Evolutionary conservation across 2,797 vertebrate genomes (phyloP), one percentile per base, ranked within the genome.

Genomic region (Danio kyathit): DNA sequence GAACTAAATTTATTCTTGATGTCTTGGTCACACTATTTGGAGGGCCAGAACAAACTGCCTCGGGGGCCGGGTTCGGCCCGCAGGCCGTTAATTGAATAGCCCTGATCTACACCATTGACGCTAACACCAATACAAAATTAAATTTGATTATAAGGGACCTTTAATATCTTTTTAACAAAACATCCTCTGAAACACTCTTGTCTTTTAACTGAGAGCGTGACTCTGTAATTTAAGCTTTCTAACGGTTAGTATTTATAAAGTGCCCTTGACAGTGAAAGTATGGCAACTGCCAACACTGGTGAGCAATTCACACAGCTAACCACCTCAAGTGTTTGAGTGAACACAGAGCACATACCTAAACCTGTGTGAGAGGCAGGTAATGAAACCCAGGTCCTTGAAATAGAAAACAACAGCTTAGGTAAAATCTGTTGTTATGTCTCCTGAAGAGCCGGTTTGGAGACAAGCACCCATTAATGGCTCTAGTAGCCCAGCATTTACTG

Each of bases 371-470:
- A 81, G 75, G 65, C 59, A 64, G 65, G 71, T 81, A 75, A 86
- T 83, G 59, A 81, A 75, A 78, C 75, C 69, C 40, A 61, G 71
- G 69, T 72, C 79, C 70, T 85, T 83, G 44, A 81, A 74, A 83
- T 70, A 38, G 49, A 83, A 82, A 74, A 79, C 70, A 85, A 76
- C 77, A 72, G 61, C 61, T 60, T 74, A 48, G n/a, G 19, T 52
- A 69, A 83, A 70, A 66, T 79, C 17, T 49, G 70, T 44, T 57
- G 69, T 65, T 43, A 52, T 79, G 49, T 74, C 70, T 69, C 63
- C 59, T 52, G 70, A 79, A 77, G 21, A 29, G 40, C 49, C 56
- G 11, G 61, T 64, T 61, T 16, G 46, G 81, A 79, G 76, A 78
- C 52, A 78, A 82, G 59, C 11, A 72, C 10, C 16, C 57, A 49